Evolutionary conservation across 2,888 invertebrate genomes (phyloP), one percentile per base, ranked within the genome.

Genomic region (Dasysyrphus tricinctus): DNA sequence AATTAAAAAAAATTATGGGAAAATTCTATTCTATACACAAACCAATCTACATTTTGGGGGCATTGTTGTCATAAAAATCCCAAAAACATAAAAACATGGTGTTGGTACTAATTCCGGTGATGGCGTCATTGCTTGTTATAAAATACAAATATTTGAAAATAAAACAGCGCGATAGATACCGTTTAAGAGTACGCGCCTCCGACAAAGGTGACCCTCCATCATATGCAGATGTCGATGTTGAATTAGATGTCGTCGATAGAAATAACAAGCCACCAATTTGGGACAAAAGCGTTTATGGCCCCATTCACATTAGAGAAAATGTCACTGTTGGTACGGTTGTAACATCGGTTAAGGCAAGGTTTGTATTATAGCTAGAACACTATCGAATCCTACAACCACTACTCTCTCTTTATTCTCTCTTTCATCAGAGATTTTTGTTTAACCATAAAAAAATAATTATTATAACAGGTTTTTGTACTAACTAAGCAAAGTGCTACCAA

Each of bases 241-340:
- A 97, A 94, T 97, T 99, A 95, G 98, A 97, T 95, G 98, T 99
- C 94, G 98, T 98, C 94, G 98, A 97, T 96, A 96, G 97, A 95
- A 98, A 97, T 96, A 98, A 97, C 96, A 98, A 97, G 96, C 98
- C 97, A 94, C 98, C 97, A 94, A 96, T 97, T 94, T 98, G 97
- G 98, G 98, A 97, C 95, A 95, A 95, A 94, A 96, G 95, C 94
- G 95, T 97, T 94, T 98, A 98, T 95, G 97, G 98, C 95, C 98
- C 98, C 95, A 97, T 97, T 95, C 96, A 97, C 96, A 97, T 98
- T 96, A 97, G 96, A 95, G 98, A 98, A 96, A 98, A 98, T 97
- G 97, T 98, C 96, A 97, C 97, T 96, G 97, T 98, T 95, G 98
- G 98, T 96, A 97, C 97, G 94, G 97, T 97, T 96, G 97, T 98